Percentiles rank a stretch among this genome's conserved stretches.
Conservation (phyloP, 92 coral and sea anemone species). For the Actinernus sp. region DNA sequence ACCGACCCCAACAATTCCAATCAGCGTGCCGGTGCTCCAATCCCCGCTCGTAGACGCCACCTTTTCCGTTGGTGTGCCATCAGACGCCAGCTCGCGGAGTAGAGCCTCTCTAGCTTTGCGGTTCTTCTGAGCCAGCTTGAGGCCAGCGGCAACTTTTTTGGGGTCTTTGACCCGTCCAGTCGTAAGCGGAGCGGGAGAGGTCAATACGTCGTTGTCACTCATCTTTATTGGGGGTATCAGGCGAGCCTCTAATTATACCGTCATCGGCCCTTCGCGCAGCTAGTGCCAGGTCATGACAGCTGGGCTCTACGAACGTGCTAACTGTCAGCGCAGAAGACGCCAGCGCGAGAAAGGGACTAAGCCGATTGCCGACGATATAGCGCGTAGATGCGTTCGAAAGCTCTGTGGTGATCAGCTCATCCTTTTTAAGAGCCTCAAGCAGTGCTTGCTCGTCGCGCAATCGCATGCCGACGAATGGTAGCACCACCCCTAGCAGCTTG, state of each 20-base stretch:
- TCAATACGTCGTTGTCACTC: background rate
- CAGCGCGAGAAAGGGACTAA: background rate
- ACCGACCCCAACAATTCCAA: background rate
- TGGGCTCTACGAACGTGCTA: background rate
- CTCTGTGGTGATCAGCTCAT: background rate
- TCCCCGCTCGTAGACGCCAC: background rate
- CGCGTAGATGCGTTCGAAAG: background rate
- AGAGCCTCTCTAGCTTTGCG: constrained; percentile 12
- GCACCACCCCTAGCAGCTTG: background rate
- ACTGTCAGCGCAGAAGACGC: background rate
- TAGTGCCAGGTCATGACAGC: too few species aligned
- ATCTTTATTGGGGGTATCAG: too few species aligned
- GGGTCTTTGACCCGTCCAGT: constrained; percentile 1
- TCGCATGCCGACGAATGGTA: constrained; percentile 2
- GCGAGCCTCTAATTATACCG: too few species aligned
- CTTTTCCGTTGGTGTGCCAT: background rate
- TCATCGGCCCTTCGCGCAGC: too few species aligned
- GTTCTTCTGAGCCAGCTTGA: constrained; percentile 6
- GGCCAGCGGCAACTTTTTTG: constrained; percentile 17
- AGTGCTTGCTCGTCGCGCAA: background rate
- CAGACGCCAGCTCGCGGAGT: background rate
- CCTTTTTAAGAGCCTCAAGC: background rate
- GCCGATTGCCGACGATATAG: background rate
- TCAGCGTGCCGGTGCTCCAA: background rate
- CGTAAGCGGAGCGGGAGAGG: background rate